Evolutionary conservation across 2,888 invertebrate species (phyloP).

Genomic region (Meteorus cinctellus): DNA sequence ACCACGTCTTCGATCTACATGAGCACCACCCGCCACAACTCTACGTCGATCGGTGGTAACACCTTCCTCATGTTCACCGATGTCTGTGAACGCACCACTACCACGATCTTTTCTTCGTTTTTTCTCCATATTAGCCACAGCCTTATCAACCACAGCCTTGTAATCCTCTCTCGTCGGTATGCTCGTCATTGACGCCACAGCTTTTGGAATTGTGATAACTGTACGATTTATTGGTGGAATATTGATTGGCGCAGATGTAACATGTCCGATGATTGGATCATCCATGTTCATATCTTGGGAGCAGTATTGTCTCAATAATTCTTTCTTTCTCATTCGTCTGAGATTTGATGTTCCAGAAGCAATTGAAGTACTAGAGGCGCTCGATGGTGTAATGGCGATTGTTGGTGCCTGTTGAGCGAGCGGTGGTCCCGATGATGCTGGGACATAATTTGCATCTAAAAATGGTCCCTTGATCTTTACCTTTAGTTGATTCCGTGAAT

Average conservation of each 20-base stretch:
- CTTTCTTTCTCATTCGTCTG: slow-evolving; percentile 92
- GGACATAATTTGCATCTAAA: slow-evolving; percentile 81
- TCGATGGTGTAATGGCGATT: slow-evolving; percentile 64
- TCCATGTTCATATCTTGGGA: slow-evolving; percentile 89
- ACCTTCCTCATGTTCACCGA: slow-evolving; percentile 60
- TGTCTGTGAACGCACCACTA: slow-evolving; percentile 54
- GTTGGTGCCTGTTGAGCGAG: slow-evolving; percentile 75
- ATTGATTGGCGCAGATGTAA: slow-evolving; percentile 77
- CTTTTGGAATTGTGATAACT: slow-evolving; percentile 89
- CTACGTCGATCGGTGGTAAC: slow-evolving; percentile 49
- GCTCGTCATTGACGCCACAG: slow-evolving; percentile 90
- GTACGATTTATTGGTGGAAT: slow-evolving; percentile 80
- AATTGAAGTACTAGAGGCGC: slow-evolving; percentile 74
- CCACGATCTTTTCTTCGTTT: slow-evolving; percentile 78
- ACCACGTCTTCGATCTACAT: slow-evolving; percentile 67
- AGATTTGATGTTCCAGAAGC: slow-evolving; percentile 83
- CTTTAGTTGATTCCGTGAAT: slow-evolving; percentile 89
- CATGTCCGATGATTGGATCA: slow-evolving; percentile 78
- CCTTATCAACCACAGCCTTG: slow-evolving; percentile 79
- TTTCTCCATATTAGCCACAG: slow-evolving; percentile 81
- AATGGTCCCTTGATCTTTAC: slow-evolving; percentile 94
- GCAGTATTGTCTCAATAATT: slow-evolving; percentile 88
- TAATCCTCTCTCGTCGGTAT: slow-evolving; percentile 91
- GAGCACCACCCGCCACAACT: slow-evolving; percentile 63
- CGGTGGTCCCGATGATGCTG: slow-evolving; percentile 78